Percentiles rank a stretch among this genome's conserved stretches.
Evolutionary conservation across 2,113 vertebrate species (phyloP).

Genomic region (Fregata magnificens): DNA sequence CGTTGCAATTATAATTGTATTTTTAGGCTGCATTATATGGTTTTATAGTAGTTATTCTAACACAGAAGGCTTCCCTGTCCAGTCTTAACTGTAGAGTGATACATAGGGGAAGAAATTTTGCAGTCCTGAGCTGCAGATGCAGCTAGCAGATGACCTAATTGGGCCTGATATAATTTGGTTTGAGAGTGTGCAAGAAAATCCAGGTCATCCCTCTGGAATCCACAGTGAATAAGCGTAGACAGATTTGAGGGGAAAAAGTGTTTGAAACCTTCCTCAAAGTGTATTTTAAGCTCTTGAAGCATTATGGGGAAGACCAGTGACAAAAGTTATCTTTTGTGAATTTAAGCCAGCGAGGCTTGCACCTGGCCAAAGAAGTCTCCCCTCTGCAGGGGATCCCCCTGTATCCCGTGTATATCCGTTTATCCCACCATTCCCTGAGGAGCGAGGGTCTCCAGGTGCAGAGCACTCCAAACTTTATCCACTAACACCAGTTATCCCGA

Average conservation of each 20-base stretch:
- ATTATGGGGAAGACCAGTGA: constrained; percentile 44
- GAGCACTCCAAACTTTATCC: constrained; percentile 3
- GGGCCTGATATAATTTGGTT: constrained; percentile 69
- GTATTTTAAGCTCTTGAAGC: constrained; percentile 65
- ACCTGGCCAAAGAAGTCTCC: constrained; percentile 24
- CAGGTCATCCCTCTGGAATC: constrained; percentile 73
- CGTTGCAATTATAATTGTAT: constrained; percentile 68
- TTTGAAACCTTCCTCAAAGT: constrained; percentile 49
- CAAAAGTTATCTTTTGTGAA: constrained; percentile 43
- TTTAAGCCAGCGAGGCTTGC: neutral
- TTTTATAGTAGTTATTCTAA: constrained; percentile 69
- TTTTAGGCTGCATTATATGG: constrained; percentile 64
- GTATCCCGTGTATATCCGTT: too few species aligned
- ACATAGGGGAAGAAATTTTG: constrained; percentile 27
- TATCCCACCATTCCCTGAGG: neutral
- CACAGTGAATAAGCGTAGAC: constrained; percentile 52
- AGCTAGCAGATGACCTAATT: constrained; percentile 69
- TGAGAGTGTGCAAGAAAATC: constrained; percentile 72
- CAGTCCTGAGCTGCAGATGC: constrained; percentile 33
- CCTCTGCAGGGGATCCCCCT: neutral
- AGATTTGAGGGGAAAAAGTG: neutral
- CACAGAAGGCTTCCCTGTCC: constrained; percentile 37
- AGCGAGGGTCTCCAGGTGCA: neutral
- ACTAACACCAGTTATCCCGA: neutral
- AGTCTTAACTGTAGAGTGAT: constrained; percentile 29